Percentiles rank a stretch among this genome's conserved stretches.
phyloP scores from a whole-genome alignment of 1,140 invertebrate genomes.

The Samia ricini region DNA sequence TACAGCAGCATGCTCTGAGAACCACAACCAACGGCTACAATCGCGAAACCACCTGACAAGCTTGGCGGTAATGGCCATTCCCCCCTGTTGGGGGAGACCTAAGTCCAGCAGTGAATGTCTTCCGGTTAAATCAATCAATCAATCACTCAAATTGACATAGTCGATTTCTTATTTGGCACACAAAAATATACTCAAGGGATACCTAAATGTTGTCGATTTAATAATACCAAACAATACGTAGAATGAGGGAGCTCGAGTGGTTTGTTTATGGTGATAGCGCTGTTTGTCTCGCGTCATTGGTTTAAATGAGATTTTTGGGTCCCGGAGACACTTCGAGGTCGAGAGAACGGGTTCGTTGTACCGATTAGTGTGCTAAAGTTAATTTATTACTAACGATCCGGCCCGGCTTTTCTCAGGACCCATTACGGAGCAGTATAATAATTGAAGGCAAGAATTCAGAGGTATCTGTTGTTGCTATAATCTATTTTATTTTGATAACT shows the following conservation, averaged over 20 bases:
- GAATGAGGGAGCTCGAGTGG: neutral
- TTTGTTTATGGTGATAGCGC: neutral
- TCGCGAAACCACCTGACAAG: too few species aligned
- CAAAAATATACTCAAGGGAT: too few species aligned
- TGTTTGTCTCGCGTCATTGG: conserved; percentile 4
- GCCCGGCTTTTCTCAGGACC: neutral
- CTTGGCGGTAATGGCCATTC: too few species aligned
- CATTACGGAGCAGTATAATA: neutral
- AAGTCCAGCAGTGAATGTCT: too few species aligned
- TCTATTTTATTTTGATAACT: neutral
- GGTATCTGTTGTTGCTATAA: neutral
- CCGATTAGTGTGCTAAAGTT: neutral
- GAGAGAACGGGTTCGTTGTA: neutral
- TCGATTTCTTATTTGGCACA: too few species aligned
- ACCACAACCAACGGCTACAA: too few species aligned
- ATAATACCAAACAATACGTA: neutral
- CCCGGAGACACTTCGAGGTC: neutral
- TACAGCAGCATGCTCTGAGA: too few species aligned
- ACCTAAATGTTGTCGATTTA: too few species aligned
- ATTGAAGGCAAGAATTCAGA: neutral
- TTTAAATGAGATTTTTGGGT: conserved; percentile 1
- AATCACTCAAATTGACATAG: too few species aligned
- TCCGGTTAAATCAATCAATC: too few species aligned
- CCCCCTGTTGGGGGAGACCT: too few species aligned
- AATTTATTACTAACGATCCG: neutral